phyloP scores from a whole-genome alignment of 2,797 vertebrate genomes.

The Poeciliopsis presidionis region DNA sequence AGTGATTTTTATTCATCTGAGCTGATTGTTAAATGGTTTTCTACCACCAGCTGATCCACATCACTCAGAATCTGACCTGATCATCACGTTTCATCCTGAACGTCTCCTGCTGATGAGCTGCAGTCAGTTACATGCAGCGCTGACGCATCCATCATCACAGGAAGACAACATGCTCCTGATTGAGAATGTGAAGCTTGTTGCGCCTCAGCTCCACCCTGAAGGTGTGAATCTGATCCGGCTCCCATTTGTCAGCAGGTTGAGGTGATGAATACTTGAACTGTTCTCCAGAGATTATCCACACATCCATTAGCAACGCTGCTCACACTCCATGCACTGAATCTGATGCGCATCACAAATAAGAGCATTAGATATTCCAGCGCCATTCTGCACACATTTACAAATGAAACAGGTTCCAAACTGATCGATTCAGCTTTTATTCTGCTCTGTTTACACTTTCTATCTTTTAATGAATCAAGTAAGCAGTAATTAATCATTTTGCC shows the following conservation, averaged over 20 bases:
- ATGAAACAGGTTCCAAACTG: not conserved
- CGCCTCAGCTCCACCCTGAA: not conserved
- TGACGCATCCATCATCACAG: not conserved
- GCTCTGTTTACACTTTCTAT: conserved; percentile 27
- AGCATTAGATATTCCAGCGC: not conserved
- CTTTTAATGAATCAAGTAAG: conserved; percentile 37
- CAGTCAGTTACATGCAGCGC: no score
- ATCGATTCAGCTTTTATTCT: not conserved
- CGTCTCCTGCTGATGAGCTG: not conserved
- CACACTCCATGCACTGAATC: not conserved
- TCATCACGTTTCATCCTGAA: not conserved
- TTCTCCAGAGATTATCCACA: not conserved
- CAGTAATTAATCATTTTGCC: conserved; percentile 31
- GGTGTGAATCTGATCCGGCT: not conserved
- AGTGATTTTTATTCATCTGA: not conserved
- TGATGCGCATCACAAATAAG: not conserved
- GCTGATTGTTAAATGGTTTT: not conserved
- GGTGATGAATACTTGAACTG: not conserved
- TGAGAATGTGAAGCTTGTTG: not conserved
- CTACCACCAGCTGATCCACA: not conserved
- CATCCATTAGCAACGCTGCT: not conserved
- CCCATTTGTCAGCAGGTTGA: not conserved
- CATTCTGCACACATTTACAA: not conserved
- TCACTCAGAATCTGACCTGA: not conserved
- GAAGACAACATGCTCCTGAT: not conserved